Evolutionary conservation across 2,797 vertebrate species (phyloP).

Genomic region (Myotis vivesi): DNA sequence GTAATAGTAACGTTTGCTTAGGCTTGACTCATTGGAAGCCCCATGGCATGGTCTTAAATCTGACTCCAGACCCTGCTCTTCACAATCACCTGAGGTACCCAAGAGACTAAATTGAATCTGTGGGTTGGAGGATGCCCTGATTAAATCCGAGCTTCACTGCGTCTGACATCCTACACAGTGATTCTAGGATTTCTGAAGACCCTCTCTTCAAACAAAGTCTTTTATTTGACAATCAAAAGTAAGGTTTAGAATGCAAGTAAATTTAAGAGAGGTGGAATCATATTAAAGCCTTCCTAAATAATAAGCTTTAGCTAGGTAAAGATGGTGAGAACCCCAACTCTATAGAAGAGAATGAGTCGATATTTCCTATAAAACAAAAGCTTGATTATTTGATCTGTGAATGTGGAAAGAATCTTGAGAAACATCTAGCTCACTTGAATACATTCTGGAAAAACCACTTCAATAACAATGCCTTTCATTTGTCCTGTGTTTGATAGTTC

Average conservation of each 20-base stretch:
- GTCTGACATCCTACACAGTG: background rate
- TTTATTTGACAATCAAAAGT: conserved; percentile 25
- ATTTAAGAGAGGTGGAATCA: background rate
- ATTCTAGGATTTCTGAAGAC: background rate
- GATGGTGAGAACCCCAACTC: background rate
- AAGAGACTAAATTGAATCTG: background rate
- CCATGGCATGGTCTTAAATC: background rate
- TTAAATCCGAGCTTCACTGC: background rate
- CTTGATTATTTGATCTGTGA: background rate
- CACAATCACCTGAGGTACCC: background rate
- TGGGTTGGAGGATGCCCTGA: background rate
- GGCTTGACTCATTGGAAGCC: background rate
- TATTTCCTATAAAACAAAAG: background rate
- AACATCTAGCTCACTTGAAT: background rate
- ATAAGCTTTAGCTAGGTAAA: background rate
- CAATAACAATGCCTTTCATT: background rate
- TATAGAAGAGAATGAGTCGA: background rate
- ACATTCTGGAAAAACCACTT: background rate
- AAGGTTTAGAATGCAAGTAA: background rate
- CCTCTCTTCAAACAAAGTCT: background rate
- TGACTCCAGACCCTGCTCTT: background rate
- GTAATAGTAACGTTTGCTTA: background rate
- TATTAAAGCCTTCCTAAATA: background rate
- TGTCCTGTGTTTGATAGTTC: background rate
- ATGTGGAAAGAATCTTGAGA: conserved; percentile 4